Conservation (phyloP, 2,113 vertebrate genomes). For the Ceyx margarethae region DNA sequence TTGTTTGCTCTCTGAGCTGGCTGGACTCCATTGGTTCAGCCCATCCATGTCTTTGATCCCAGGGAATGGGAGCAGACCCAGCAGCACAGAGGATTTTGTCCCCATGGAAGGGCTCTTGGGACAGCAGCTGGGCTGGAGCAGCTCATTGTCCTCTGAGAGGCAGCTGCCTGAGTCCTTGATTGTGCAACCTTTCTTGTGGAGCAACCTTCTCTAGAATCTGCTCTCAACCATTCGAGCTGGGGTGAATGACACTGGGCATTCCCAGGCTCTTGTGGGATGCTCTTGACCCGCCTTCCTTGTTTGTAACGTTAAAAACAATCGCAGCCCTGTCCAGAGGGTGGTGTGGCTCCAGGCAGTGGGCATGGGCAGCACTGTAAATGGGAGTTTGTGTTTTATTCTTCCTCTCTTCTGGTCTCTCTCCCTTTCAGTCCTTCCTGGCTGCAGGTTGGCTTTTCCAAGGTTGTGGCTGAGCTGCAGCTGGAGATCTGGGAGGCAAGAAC, state of each 20-base stretch:
- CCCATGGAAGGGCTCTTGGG: background rate
- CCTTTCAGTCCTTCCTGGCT: background rate
- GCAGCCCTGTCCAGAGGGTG: background rate
- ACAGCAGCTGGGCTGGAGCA: background rate
- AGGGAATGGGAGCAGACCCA: background rate
- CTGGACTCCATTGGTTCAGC: background rate
- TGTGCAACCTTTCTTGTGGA: background rate
- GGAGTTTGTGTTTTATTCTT: background rate
- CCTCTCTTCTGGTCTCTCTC: background rate
- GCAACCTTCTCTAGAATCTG: background rate
- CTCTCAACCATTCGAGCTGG: rapidly evolving
- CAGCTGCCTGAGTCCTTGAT: background rate
- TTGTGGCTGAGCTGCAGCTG: background rate
- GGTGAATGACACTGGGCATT: background rate
- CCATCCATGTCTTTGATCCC: background rate
- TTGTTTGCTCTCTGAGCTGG: background rate
- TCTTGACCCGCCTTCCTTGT: background rate
- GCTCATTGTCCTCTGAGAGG: background rate
- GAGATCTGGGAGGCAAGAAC: background rate
- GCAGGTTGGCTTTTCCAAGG: background rate
- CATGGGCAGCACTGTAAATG: rapidly evolving
- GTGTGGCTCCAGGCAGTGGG: background rate
- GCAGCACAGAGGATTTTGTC: rapidly evolving
- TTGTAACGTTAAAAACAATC: rapidly evolving
- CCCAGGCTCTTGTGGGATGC: background rate